phyloP scores from a whole-genome alignment of 1,140 invertebrate species.

The Globodera rostochiensis region DNA sequence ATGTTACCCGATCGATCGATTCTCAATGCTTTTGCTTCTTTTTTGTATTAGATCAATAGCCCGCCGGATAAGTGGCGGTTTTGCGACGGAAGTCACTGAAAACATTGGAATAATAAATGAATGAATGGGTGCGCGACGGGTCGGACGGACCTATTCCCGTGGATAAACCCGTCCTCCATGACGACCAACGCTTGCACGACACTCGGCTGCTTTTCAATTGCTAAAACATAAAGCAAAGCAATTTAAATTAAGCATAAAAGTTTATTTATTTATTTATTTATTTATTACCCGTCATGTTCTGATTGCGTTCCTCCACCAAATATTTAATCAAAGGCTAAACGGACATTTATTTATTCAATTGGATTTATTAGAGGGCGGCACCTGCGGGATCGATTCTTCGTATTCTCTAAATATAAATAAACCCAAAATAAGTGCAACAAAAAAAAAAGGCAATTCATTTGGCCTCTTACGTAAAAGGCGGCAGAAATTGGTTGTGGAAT shows the following conservation, averaged over 20 bases:
- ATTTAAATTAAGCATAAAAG: conserved; percentile 2
- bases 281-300: conserved; percentile 52
- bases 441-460: conserved; percentile 75
- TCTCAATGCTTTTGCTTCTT: neutral
- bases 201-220: conserved; percentile 50
- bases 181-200: conserved; percentile 62
- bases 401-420: conserved; percentile 71
- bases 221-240: neutral
- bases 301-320: conserved; percentile 40
- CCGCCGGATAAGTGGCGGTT: conserved; percentile 61
- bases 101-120: neutral
- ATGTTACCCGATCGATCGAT: neutral
- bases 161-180: conserved; percentile 63
- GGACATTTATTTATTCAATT: neutral
- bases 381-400: conserved; percentile 69
- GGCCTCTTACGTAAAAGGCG: conserved; percentile 76
- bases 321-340: conserved; percentile 49
- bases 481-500: conserved; percentile 88
- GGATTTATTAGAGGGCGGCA: conserved; percentile 18
- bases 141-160: conserved; percentile 53
- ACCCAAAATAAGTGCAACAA: conserved; percentile 70
- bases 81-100: conserved; percentile 57
- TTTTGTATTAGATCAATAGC: conserved; percentile 39
- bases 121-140: neutral
- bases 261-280: too few species aligned